A percentile compares a stretch with the other conserved stretches of the same genome.
phyloP scores from a whole-genome alignment of 2,797 vertebrate species.

The Pseudopleuronectes americanus region DNA sequence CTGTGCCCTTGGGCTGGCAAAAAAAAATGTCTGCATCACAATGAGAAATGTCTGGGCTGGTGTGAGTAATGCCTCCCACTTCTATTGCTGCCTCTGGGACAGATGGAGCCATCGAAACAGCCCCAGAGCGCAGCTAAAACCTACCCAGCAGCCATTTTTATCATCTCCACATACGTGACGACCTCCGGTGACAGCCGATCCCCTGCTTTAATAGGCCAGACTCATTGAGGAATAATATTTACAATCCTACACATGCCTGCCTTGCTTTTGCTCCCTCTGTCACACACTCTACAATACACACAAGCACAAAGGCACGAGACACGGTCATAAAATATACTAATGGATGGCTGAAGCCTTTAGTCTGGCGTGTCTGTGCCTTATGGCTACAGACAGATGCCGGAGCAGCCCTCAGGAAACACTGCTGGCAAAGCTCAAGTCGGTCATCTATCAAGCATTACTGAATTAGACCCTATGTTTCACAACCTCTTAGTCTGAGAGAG shows the following conservation, averaged over 20 bases:
- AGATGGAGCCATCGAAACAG: slow-evolving; percentile 26
- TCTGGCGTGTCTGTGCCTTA: slow-evolving; percentile 53
- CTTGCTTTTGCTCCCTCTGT: slow-evolving; percentile 33
- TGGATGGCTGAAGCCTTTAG: slow-evolving; percentile 54
- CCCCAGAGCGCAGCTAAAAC: slow-evolving; percentile 17
- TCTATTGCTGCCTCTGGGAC: slow-evolving; percentile 21
- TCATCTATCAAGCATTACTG: slow-evolving; percentile 61
- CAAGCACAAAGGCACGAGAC: slow-evolving; percentile 33
- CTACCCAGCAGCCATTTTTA: slow-evolving; percentile 15
- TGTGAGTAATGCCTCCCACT: slow-evolving; percentile 37
- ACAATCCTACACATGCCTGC: slow-evolving; percentile 14
- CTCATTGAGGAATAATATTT: slow-evolving; percentile 45
- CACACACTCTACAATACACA: slow-evolving; percentile 49
- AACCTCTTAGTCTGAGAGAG: slow-evolving; percentile 33
- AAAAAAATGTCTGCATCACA: slow-evolving; percentile 40
- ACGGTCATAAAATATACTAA: slow-evolving; percentile 60
- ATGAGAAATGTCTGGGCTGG: slow-evolving; percentile 44
- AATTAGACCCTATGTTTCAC: slow-evolving; percentile 55
- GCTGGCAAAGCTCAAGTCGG: slow-evolving; percentile 45
- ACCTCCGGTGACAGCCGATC: slow-evolving; percentile 25
- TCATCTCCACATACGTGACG: slow-evolving; percentile 22
- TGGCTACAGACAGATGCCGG: slow-evolving; percentile 64
- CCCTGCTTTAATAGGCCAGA: slow-evolving; percentile 23
- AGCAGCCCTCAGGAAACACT: slow-evolving; percentile 65
- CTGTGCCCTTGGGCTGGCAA: slow-evolving; percentile 67